Percentiles rank a stretch among this genome's conserved stretches.
phyloP scores from a whole-genome alignment of 2,113 vertebrate genomes.

The Labrus mixtus region DNA sequence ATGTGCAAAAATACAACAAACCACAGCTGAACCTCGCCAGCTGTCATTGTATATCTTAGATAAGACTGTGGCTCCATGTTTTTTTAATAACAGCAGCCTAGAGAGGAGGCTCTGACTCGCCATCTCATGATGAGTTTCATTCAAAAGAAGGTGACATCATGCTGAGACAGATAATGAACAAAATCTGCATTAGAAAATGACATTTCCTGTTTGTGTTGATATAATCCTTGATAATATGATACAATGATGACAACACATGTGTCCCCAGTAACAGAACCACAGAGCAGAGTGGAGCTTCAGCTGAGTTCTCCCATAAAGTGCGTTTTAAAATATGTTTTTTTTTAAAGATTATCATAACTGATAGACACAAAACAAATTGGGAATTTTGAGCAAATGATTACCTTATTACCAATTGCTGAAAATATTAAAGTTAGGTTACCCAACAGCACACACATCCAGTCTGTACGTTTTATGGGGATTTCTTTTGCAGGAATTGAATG shows the following conservation, averaged over 20 bases:
- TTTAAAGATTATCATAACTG: too few relatives aligned
- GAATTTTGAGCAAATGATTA: too few relatives aligned
- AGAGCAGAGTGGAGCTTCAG: background rate
- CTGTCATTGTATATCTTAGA: background rate
- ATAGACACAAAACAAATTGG: background rate
- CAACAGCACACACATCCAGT: too few relatives aligned
- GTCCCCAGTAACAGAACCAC: background rate
- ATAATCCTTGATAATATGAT: constrained; percentile 4
- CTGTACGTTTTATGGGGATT: too few relatives aligned
- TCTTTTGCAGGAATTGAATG: too few relatives aligned
- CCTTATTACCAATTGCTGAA: too few relatives aligned
- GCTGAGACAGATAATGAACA: constrained; percentile 32
- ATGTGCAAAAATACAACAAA: constrained; percentile 2
- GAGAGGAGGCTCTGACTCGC: background rate
- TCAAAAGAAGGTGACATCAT: constrained; percentile 16
- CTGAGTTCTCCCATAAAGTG: too few relatives aligned
- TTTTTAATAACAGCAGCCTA: constrained; percentile 21
- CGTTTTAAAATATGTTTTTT: too few relatives aligned
- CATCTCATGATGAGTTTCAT: constrained; percentile 3
- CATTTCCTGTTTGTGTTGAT: constrained; percentile 9
- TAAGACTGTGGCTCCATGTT: background rate
- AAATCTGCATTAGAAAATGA: constrained; percentile 1
- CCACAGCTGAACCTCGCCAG: background rate
- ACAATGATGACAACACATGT: constrained; percentile 6
- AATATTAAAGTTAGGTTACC: too few relatives aligned